Base-by-base conservation (phyloP, 1,140 invertebrate genomes). In the Drusus annulatus region DNA sequence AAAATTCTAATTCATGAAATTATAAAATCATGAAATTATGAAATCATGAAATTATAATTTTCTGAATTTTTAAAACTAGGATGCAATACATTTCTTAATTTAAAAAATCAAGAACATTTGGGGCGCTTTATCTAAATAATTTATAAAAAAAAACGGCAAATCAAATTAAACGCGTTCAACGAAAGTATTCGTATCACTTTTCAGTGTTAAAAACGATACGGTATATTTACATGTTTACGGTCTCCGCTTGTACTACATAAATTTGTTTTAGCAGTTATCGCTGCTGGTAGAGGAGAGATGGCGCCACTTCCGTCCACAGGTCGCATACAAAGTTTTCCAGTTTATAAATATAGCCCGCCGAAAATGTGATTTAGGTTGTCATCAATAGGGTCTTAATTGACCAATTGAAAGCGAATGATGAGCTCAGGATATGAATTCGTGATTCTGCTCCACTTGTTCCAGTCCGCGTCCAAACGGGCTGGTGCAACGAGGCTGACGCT, bases 381-480 rank as follows among this genome's bases (percentile, higher is more conserved):
- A 71, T 71, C 68, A 71, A 71, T 71, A 71, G 68, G 68, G 68
- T 71, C 68, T 71, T 71, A 71, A 71, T 71, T 71, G 68, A 71
- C 68, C 68, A 71, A 71, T 36, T 51, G 36, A 71, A 71, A 71
- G 68, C 68, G 68, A 51, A 19, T 71, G 68, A 71, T 71, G 68
- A 51, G 36, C 45, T 71, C 13, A 17, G 68, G 68, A 71, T 51
- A 71, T 71, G 68, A 71, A 71, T 51, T 52, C 68, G 15, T 71
- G 68, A 71, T 71, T 71, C 68, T 25, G 52, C 8, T 52, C 45
- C 68, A 15, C 68, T 71, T 23, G 36, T 23, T 50, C 45, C 31
- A 15, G 50, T 50, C 68, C 68, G 68, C 68, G 68, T 71, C 68
- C 68, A 71, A 68, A 45, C 31, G 68, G 17, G 17, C 36, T 21